A percentile compares a stretch with the other conserved stretches of the same genome.
phyloP scores from a whole-genome alignment of 2,888 invertebrate genomes.

The Copidosoma aretas region DNA sequence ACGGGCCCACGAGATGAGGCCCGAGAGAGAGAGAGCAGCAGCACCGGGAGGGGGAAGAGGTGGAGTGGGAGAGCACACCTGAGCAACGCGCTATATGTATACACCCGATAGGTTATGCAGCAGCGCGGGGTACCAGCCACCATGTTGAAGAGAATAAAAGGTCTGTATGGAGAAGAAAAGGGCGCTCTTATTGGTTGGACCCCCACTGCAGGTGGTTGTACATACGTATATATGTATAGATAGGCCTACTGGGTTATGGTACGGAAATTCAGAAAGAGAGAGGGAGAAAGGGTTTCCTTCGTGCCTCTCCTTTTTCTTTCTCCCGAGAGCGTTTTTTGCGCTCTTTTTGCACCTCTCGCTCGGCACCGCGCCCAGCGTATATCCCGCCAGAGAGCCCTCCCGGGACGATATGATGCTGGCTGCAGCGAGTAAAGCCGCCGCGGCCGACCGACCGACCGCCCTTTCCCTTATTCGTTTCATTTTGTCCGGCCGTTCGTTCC shows the following conservation, averaged over 20 bases:
- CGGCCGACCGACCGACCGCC: constrained; percentile 26
- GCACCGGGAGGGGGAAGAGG: background rate
- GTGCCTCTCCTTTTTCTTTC: constrained; percentile 29
- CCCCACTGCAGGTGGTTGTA: constrained; percentile 39
- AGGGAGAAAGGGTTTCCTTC: constrained; percentile 41
- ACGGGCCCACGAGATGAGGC: constrained; percentile 41
- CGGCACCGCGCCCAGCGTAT: background rate
- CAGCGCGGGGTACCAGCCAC: too few relatives aligned
- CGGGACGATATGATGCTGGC: too few relatives aligned
- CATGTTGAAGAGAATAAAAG: too few relatives aligned
- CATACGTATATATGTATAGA: background rate
- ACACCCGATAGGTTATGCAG: background rate
- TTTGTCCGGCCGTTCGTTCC: background rate
- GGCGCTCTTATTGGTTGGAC: constrained; percentile 33
- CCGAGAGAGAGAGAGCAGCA: background rate
- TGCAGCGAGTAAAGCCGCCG: background rate
- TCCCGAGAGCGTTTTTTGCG: constrained; percentile 32
- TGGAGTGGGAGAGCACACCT: background rate
- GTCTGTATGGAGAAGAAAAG: constrained; percentile 39
- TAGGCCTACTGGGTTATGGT: background rate
- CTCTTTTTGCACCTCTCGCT: constrained; percentile 26
- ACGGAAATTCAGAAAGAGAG: too few relatives aligned
- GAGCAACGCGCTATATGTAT: background rate
- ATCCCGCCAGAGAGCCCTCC: constrained; percentile 25
- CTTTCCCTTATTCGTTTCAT: constrained; percentile 26